Evolutionary conservation across 2,797 vertebrate genomes (phyloP), one percentile per base, ranked within the genome.

Genomic region (Hapalemur alaotrensis): DNA sequence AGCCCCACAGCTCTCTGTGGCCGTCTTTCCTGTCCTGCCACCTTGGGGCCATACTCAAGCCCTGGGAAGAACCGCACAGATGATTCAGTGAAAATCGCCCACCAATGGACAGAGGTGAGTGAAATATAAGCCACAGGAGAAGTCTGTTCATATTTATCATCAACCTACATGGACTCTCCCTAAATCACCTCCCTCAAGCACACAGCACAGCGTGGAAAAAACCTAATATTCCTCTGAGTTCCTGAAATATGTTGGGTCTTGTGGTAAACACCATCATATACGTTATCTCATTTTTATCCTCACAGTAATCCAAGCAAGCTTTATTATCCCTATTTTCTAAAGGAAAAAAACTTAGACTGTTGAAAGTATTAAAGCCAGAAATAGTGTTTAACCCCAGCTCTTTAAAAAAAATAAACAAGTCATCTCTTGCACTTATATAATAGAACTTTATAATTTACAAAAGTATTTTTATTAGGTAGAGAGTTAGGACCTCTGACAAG

Each of bases 291-390:
- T 63, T 89, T 80, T 82, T 72, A 84, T 61, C 22, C 5, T 52
- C 41, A 78, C 7, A 81, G 5, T 41, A 76, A 85, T 23, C n/a
- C 52, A 46, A 50, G 46, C 25, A 43, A 23, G 13, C 63, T 63
- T 75, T 83, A 70, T 89, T 83, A 81, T 81, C 48, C 46, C 61
- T 17, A 61, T 84, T 81, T 81, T 81, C 65, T 35, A 30, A 76
- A 76, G 22, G 46, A 82, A 72, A 35, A 28, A 95, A 70, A 75
- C 43, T 57, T 9, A 84, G 75, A 84, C 41, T 57, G 17, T 22
- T 76, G 25, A 87, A 85, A 93, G 14, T 67, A 72, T 8, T 76
- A 23, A 87, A 92, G 18, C 35, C 28, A 73, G 52, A 92, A 94
- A 80, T 32, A 81, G 14, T 23, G 13, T 43, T 57, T 61, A 35